Evolutionary conservation across 2,797 vertebrate genomes (phyloP).

Genomic region (Nannoperca obscura): DNA sequence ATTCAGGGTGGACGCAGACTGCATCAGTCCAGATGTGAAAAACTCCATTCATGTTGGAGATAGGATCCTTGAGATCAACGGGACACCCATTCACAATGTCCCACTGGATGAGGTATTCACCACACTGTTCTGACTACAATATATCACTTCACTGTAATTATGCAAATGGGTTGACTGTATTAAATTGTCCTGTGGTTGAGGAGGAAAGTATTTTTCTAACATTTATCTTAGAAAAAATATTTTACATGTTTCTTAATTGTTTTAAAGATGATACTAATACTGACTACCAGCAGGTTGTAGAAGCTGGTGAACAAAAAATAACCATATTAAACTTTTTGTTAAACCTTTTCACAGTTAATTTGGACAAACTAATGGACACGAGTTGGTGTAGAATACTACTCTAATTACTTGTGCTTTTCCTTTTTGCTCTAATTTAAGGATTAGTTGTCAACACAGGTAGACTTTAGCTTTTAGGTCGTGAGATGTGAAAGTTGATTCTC

Average conservation of each 20-base stretch:
- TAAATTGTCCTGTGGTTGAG: background rate
- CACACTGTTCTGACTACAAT: background rate
- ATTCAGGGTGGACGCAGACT: conserved; percentile 91
- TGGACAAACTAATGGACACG: too few relatives aligned
- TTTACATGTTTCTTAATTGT: too few relatives aligned
- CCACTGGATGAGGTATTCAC: conserved; percentile 93
- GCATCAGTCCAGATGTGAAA: conserved; percentile 97
- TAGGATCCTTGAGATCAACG: conserved; percentile 97
- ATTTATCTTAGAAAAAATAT: background rate
- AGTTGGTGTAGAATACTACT: too few relatives aligned
- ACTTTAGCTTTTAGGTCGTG: background rate
- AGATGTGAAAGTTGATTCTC: background rate
- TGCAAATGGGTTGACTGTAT: background rate
- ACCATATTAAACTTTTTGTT: too few relatives aligned
- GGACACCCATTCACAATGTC: conserved; percentile 94
- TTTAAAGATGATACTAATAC: too few relatives aligned
- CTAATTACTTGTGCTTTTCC: too few relatives aligned
- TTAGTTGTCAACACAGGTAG: background rate
- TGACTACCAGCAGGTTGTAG: background rate
- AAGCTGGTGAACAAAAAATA: too few relatives aligned
- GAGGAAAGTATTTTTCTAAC: background rate
- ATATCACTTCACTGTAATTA: background rate
- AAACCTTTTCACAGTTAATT: too few relatives aligned
- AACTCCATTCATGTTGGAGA: conserved; percentile 97
- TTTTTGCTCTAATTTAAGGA: background rate